Percentiles rank a stretch among this genome's conserved stretches.
Conservation (phyloP, 1,140 invertebrate species). For the Drosophila tani region DNA sequence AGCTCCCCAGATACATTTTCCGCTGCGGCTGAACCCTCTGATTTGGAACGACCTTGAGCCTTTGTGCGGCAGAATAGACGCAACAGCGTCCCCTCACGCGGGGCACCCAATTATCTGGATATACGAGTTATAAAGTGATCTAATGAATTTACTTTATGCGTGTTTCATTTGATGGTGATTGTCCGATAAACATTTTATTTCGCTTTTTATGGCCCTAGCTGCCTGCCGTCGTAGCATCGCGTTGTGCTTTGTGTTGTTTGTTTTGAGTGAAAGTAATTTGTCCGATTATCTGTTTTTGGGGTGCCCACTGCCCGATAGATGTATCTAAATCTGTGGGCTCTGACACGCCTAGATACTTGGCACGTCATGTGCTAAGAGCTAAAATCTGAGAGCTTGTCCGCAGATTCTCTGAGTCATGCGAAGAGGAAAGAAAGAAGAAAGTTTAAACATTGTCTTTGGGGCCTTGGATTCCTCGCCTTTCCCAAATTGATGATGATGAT, state of each 20-base stretch:
- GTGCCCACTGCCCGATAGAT: background rate
- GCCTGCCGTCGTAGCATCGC: slow-evolving; percentile 3
- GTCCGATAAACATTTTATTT: slow-evolving; percentile 68
- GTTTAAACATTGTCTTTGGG: slow-evolving; percentile 54
- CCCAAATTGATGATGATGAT: slow-evolving; percentile 17
- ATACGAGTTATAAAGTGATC: slow-evolving; percentile 54
- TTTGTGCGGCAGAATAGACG: slow-evolving; percentile 20
- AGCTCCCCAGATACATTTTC: slow-evolving; percentile 10
- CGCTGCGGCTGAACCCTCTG: slow-evolving; percentile 48
- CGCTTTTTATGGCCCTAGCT: slow-evolving; percentile 50
- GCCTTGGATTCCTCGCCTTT: slow-evolving; percentile 21
- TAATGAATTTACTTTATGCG: slow-evolving; percentile 67
- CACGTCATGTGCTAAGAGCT: slow-evolving; percentile 56
- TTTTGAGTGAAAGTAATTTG: slow-evolving; percentile 77
- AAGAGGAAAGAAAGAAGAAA: slow-evolving; percentile 51
- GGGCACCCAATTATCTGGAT: slow-evolving; percentile 57
- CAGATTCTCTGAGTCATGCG: slow-evolving; percentile 59
- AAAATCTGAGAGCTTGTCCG: slow-evolving; percentile 14
- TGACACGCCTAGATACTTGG: slow-evolving; percentile 54
- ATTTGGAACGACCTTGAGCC: slow-evolving; percentile 73
- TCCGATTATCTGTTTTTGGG: slow-evolving; percentile 44
- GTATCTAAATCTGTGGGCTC: slow-evolving; percentile 16
- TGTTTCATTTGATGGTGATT: slow-evolving; percentile 52
- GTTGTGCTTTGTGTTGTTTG: slow-evolving; percentile 30
- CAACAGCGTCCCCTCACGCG: slow-evolving; percentile 1